Conservation (phyloP, 2,113 vertebrate species). For the Brachyistius frenatus region DNA sequence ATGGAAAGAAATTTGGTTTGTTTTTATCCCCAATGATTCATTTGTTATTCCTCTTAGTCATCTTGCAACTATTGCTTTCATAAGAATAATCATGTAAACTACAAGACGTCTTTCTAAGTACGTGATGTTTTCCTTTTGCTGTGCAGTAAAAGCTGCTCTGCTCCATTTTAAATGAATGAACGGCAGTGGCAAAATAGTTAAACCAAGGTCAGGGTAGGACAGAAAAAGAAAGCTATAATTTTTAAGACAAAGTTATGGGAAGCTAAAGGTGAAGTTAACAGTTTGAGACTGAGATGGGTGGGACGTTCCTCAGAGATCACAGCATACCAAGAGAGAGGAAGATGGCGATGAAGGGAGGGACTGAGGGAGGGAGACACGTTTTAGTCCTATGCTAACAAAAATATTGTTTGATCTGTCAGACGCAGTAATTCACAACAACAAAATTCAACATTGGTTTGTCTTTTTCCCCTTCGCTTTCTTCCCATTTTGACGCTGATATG, state of each 20-base stretch:
- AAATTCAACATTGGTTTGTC: conserved; percentile 65
- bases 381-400: conserved; percentile 65
- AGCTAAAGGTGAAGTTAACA: conserved; percentile 61
- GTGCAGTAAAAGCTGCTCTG: conserved; percentile 12
- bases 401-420: conserved; percentile 70
- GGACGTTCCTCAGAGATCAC: conserved; percentile 55
- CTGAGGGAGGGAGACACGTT: conserved; percentile 55
- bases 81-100: conserved; percentile 28
- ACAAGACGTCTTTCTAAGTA: conserved; percentile 10
- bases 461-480: conserved; percentile 33
- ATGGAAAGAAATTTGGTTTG: conserved; percentile 59
- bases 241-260: conserved; percentile 20
- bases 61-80: conserved; percentile 50
- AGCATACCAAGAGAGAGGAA: conserved; percentile 53
- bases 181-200: background rate
- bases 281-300: conserved; percentile 51
- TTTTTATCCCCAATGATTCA: conserved; percentile 62
- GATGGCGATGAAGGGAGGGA: conserved; percentile 24
- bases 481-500: conserved; percentile 56
- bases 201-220: background rate
- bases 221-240: background rate
- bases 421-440: conserved; percentile 66
- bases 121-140: conserved; percentile 45
- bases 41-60: conserved; percentile 67
- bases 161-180: background rate